Base-by-base conservation (phyloP, 2,888 invertebrate species). In the Lordiphosa fenestrarum region DNA sequence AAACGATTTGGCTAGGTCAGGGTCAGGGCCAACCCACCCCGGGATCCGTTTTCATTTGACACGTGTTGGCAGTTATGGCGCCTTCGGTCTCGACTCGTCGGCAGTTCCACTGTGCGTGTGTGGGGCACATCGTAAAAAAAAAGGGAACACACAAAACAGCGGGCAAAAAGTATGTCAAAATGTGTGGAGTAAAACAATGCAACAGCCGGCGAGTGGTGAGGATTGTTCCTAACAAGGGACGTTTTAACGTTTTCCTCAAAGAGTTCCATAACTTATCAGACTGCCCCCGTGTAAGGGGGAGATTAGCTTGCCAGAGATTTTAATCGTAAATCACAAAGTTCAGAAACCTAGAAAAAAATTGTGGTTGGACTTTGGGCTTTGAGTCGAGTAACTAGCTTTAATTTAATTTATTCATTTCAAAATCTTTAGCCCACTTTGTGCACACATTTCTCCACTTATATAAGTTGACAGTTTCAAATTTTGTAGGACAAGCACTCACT, bases 21-120 rank as follows among this genome's bases (percentile, higher is more conserved):
- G 80, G 80, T 78, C 82, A 44, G 44, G 44, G 44, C 44, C 12
- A 33, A 44, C 33, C 33, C 33, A 41, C 51, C 39, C 41, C 63
- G 49, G 49, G 60, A 46, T 67, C 68, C 70, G 57, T 67, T 44
- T 69, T 78, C 75, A 75, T 72, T 73, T 71, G 71, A 81, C 81
- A 80, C 77, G 77, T 77, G 77, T 66, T 80, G 81, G 77, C 81
- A 80, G 81, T 71, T 77, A 71, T 80, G 77, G 77, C 63, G 63
- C 63, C 63, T 62, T 41, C 33, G 50, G 46, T 41, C 61, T 41
- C 46, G 55, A 54, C 49, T 55, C 63, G 23, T 36, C 37, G 23
- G 36, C 35, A 51, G 40, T 33, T 44, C 19, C 35, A 49, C 48
- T 48, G 50, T 65, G 65, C 58, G 65, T 65, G 65, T 59, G 41